Percentiles rank a stretch among this genome's conserved stretches.
Evolutionary conservation across 2,113 vertebrate species (phyloP).

Genomic region (Chloropsis cyanopogon): DNA sequence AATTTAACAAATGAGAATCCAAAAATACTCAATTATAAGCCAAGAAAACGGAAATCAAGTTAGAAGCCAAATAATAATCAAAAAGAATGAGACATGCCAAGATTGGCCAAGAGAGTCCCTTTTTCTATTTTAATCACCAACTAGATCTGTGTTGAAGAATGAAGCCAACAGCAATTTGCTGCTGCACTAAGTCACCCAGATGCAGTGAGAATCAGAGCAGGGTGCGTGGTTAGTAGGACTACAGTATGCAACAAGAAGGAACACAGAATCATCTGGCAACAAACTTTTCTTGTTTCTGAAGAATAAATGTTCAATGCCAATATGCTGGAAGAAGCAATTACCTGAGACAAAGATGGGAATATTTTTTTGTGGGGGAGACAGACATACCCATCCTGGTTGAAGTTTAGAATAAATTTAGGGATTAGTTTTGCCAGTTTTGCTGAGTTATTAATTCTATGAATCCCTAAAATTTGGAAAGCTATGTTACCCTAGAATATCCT

Average conservation of each 20-base stretch:
- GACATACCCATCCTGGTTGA: not conserved
- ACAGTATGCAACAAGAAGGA: not conserved
- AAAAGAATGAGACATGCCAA: not conserved
- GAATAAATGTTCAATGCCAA: not conserved
- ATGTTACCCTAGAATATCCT: not conserved
- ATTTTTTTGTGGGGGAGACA: fast-evolving
- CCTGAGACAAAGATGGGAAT: not conserved
- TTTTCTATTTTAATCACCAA: not conserved
- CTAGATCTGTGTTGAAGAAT: not conserved
- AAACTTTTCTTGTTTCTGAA: not conserved
- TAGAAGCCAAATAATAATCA: not conserved
- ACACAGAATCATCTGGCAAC: not conserved
- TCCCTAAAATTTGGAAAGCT: not conserved
- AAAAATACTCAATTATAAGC: not conserved
- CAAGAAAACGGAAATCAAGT: not conserved
- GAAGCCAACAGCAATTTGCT: not conserved
- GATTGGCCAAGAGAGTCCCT: not conserved
- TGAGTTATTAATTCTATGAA: not conserved
- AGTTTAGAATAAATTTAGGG: not conserved
- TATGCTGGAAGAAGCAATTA: not conserved
- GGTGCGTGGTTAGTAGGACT: not conserved
- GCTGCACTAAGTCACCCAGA: not conserved
- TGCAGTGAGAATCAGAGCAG: not conserved
- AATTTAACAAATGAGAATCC: not conserved
- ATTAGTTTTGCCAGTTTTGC: not conserved